These are phyloP conservation scores for Syrphus vitripennis DNA, from an alignment of 2,888 invertebrate genomes.

Conservation along the genomic window DNA sequence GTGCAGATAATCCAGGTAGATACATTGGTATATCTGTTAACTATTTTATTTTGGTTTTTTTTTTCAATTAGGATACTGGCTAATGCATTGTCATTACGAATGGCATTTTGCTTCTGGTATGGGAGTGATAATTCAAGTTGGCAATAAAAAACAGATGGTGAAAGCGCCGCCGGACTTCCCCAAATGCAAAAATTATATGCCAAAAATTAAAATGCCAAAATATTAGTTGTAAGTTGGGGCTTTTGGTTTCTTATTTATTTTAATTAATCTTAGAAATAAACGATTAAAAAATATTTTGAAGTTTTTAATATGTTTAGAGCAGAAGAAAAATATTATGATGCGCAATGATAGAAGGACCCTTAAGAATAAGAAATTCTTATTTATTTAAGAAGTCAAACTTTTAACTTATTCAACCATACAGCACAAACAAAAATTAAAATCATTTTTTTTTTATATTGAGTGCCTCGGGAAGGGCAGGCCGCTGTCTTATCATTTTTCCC, in stretches of 20 bases:
- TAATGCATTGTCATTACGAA: conserved; percentile 77
- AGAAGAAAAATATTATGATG: no score
- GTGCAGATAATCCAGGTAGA: conserved; percentile 75
- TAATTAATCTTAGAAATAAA: background rate
- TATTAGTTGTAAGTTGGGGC: background rate
- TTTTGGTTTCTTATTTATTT: no score
- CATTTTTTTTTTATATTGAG: no score
- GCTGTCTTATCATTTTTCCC: no score
- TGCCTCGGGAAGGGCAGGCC: no score
- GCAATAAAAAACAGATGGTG: conserved; percentile 85
- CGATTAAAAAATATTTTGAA: background rate
- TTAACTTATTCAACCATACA: no score
- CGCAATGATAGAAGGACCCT: no score
- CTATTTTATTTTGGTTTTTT: background rate
- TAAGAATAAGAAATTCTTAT: no score
- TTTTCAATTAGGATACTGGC: conserved; percentile 74
- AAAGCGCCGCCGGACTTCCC: conserved; percentile 87
- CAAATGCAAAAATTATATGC: conserved; percentile 88
- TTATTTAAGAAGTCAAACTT: no score
- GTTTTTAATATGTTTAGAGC: background rate
- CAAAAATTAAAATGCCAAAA: conserved; percentile 47
- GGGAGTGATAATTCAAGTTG: conserved; percentile 76
- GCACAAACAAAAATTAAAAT: no score
- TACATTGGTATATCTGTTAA: background rate
- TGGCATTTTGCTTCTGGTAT: conserved; percentile 76